Base-by-base conservation (phyloP, 2,888 invertebrate genomes). In the Amorpha juglandis region DNA sequence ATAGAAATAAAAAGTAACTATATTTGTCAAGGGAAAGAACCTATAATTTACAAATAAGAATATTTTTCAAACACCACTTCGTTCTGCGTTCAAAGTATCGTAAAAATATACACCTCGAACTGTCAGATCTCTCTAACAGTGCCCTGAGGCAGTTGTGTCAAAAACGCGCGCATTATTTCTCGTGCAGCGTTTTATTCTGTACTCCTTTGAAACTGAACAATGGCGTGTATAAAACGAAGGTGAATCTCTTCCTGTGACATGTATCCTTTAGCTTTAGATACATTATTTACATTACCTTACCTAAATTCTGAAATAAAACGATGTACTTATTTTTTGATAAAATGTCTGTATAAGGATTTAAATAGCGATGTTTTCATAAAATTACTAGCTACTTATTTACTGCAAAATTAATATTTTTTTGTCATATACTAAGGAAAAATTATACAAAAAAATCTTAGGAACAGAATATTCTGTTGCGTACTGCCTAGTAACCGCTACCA, bases 161-260 rank as follows among this genome's bases (percentile, higher is more conserved):
- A 55, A 53, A 55, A 55, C 58, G 7, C 6, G 42, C 42, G 58
- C 42, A 19, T 58, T 58, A 58, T 58, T 42, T 19, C 55, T 35
- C 16, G 38, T 35, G 9, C 9, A 38, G 38, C 51, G 42, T 58
- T 35, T 53, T 38, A 55, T 55, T 38, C 19, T 55, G 42, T 42
- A 19, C 58, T 42, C 42, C 38, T 58, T 58, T 42, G 38, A 42
- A 58, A 12, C 12, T 16, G 12, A n/a, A 16, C 38, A 33, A n/a
- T 16, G 50, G 19, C 16, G 38, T 21, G 42, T 38, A 58, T 42
- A 55, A 58, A 42, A 19, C 6, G 12, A 42, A 58, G 12, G 42
- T 58, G 58, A 19, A 19, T 58, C 58, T 12, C 38, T 55, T 16
- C 38, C 55, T 58, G 58, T 42, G 19, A 58, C 12, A 19, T 38